phyloP scores from a whole-genome alignment of 1,140 invertebrate species.

The Trachymyrmex cornetzi region DNA sequence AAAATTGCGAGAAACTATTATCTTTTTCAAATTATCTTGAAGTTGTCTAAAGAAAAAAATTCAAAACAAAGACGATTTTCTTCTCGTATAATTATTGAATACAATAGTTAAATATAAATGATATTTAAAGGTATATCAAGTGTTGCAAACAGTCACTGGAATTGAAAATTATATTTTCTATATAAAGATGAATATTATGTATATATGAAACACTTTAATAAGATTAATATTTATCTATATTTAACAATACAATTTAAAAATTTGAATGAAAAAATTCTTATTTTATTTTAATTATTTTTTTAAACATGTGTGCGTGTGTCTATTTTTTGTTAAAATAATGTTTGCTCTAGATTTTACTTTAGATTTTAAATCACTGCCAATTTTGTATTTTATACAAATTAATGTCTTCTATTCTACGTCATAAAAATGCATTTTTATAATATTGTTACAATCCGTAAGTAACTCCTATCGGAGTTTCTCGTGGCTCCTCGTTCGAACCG shows the following conservation, averaged over 20 bases:
- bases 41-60: background rate
- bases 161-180: no score
- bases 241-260: no score
- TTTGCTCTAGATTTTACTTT: no score
- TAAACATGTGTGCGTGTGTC: no score
- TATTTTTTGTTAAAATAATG: no score
- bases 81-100: background rate
- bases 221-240: no score
- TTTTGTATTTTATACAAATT: background rate
- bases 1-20: background rate
- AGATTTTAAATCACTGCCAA: no score
- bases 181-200: no score
- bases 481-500: conserved; percentile 31
- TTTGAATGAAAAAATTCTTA: no score
- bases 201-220: no score
- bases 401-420: background rate
- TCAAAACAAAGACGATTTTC: background rate
- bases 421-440: conserved; percentile 8
- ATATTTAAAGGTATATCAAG: background rate
- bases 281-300: no score
- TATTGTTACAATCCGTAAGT: conserved; percentile 9
- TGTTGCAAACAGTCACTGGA: no score
- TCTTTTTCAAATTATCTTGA: background rate
- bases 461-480: background rate
- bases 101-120: conserved; percentile 9